Percentiles rank a stretch among this genome's conserved stretches.
phyloP scores from a whole-genome alignment of 2,113 vertebrate species.

The Pituophis catenifer region DNA sequence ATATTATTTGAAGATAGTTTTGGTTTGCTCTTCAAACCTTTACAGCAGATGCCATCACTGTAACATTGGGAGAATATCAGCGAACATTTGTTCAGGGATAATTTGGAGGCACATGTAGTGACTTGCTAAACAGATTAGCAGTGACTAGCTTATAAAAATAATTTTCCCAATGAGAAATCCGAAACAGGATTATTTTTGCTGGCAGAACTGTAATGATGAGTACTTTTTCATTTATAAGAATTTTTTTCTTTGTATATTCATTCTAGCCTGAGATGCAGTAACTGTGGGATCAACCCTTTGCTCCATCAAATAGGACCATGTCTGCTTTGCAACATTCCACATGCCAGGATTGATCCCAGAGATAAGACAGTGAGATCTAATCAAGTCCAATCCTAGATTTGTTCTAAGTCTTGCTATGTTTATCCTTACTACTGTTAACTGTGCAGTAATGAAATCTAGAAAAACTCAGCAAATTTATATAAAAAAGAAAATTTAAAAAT shows the following conservation, averaged over 20 bases:
- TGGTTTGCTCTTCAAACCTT: neutral
- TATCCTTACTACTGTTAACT: neutral
- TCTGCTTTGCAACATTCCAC: neutral
- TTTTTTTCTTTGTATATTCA: neutral
- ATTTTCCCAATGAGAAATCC: neutral
- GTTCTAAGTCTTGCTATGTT: neutral
- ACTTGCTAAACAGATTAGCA: neutral
- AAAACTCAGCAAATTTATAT: slow-evolving; percentile 37
- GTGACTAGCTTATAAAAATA: neutral
- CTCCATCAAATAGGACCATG: neutral
- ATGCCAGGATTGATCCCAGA: neutral
- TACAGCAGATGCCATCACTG: neutral
- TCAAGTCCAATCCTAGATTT: neutral
- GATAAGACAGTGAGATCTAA: neutral
- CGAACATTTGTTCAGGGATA: neutral
- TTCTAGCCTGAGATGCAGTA: neutral
- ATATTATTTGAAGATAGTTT: neutral
- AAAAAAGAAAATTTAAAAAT: slow-evolving; percentile 32
- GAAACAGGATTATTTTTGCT: neutral
- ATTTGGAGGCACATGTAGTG: neutral
- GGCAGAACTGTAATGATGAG: neutral
- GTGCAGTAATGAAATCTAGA: slow-evolving; percentile 14
- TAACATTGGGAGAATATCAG: neutral
- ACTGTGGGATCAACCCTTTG: neutral
- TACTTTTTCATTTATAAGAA: neutral